Conservation (phyloP, 2,888 invertebrate genomes). For the Drepana falcataria region DNA sequence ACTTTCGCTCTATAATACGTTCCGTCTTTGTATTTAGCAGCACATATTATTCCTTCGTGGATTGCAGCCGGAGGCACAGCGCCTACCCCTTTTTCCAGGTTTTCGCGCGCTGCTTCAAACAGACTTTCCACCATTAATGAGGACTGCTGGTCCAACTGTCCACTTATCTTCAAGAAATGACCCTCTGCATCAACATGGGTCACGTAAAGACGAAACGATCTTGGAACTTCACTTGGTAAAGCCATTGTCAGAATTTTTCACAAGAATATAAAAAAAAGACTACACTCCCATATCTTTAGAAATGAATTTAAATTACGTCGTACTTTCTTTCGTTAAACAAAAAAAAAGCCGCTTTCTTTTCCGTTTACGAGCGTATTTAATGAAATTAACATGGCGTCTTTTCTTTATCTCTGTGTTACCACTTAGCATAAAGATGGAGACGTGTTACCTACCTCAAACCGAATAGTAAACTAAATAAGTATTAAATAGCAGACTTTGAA, state of each 20-base stretch:
- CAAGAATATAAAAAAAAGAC: conserved; percentile 14
- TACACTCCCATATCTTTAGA: conserved; percentile 49
- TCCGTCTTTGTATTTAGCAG: conserved; percentile 83
- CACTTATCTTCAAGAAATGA: conserved; percentile 84
- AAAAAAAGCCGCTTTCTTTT: conserved; percentile 63
- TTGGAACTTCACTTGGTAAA: conserved; percentile 46
- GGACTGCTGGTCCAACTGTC: conserved; percentile 81
- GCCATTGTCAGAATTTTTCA: conserved; percentile 42
- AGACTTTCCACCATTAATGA: conserved; percentile 78
- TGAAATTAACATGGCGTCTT: conserved; percentile 52
- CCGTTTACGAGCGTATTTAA: conserved; percentile 59
- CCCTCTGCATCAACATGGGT: conserved; percentile 85
- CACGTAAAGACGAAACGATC: conserved; percentile 72
- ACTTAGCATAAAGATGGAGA: too few species aligned
- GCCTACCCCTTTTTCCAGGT: conserved; percentile 64
- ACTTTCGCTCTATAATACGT: conserved; percentile 82
- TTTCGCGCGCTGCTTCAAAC: conserved; percentile 54
- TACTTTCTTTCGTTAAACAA: conserved; percentile 40
- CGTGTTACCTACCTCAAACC: too few species aligned
- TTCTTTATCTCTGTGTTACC: neutral
- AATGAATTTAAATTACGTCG: conserved; percentile 29
- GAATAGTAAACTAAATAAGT: too few species aligned
- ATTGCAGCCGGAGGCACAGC: conserved; percentile 68
- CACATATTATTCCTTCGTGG: conserved; percentile 78
- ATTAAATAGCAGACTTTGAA: too few species aligned